Percentiles rank a stretch among this genome's conserved stretches.
These are phyloP conservation scores for Conchocele bisecta DNA, from an alignment of 2,888 invertebrate species.

Conservation along the genomic window DNA sequence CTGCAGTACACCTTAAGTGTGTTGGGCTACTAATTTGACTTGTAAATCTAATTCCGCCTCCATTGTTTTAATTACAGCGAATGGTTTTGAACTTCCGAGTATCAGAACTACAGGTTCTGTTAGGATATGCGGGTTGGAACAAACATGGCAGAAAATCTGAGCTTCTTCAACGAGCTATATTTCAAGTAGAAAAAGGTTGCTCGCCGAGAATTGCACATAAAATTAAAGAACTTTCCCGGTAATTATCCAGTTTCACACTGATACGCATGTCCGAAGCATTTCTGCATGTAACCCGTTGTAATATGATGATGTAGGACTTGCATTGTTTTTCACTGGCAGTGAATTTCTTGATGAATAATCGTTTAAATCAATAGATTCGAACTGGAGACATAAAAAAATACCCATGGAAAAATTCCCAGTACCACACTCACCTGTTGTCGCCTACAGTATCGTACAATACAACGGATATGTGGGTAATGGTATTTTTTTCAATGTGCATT, in stretches of 20 bases:
- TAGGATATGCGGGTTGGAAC: conserved; percentile 91
- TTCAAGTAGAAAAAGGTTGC: conserved; percentile 86
- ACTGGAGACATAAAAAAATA: too few species aligned
- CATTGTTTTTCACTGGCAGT: too few species aligned
- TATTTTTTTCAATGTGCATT: too few species aligned
- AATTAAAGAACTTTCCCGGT: conserved; percentile 88
- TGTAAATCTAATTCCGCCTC: not conserved
- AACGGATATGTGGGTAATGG: too few species aligned
- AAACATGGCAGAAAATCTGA: conserved; percentile 92
- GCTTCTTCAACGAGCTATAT: conserved; percentile 89
- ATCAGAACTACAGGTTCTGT: conserved; percentile 91
- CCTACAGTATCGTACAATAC: too few species aligned
- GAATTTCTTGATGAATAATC: too few species aligned
- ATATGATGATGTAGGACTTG: too few species aligned
- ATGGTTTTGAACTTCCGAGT: conserved; percentile 90
- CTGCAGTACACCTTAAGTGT: too few species aligned
- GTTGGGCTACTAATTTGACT: too few species aligned
- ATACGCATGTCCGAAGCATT: not conserved
- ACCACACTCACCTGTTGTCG: too few species aligned
- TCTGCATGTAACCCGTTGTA: not conserved
- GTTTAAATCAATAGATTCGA: too few species aligned
- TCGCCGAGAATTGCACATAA: conserved; percentile 87
- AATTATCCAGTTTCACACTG: conserved; percentile 37
- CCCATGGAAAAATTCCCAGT: too few species aligned
- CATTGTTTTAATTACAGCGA: conserved; percentile 76